Evolutionary conservation across 2,888 invertebrate genomes (phyloP).

Genomic region (Caenorhabditis parvicauda): DNA sequence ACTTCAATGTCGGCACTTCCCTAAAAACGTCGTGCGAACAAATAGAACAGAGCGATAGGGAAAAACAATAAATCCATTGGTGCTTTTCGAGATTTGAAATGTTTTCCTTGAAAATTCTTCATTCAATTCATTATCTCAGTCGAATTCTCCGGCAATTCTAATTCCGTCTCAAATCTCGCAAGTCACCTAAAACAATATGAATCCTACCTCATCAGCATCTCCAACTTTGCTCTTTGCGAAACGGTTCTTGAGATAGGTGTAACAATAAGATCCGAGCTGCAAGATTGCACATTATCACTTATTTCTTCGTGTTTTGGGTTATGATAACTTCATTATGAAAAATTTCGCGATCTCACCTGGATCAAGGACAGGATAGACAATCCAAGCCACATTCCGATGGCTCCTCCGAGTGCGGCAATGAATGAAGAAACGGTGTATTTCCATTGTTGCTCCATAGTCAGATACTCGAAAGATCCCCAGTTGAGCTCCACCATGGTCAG

Average conservation of each 20-base stretch:
- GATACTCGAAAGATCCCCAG: slow-evolving; percentile 61
- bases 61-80: no score
- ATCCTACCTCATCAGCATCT: no score
- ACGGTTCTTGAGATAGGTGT: no score
- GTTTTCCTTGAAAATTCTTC: no score
- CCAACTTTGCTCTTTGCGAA: no score
- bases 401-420: slow-evolving; percentile 60
- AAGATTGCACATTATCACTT: neutral
- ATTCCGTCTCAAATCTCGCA: no score
- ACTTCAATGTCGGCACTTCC: slow-evolving; percentile 23
- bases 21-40: no score
- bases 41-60: no score
- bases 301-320: slow-evolving; percentile 1
- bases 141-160: no score
- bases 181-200: no score
- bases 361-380: slow-evolving; percentile 60
- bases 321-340: neutral
- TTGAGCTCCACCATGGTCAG: slow-evolving; percentile 53
- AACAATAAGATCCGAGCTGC: neutral
- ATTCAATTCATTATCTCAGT: no score
- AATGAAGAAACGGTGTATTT: slow-evolving; percentile 51
- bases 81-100: no score
- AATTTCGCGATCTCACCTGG: slow-evolving; percentile 52
- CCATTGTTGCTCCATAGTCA: slow-evolving; percentile 57
- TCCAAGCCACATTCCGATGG: slow-evolving; percentile 62